Base-by-base conservation (phyloP, 2,888 invertebrate genomes). In the Plagiodera versicolora region DNA sequence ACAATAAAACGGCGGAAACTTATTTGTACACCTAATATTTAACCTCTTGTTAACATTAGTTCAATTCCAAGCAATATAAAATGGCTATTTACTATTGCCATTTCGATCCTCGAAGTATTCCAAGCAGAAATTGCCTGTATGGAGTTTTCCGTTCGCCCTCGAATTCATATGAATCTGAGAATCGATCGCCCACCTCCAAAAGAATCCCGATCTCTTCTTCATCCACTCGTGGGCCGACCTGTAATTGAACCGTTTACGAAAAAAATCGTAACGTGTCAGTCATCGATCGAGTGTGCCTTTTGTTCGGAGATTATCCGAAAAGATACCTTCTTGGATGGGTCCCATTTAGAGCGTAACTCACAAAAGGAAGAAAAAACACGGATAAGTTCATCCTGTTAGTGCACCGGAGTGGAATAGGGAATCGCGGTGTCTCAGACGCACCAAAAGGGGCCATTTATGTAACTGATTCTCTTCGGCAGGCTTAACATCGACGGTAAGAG, bases 351-450 rank as follows among this genome's bases (percentile, higher is more conserved):
- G 61, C 65, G 57, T 58, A 49, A 28, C 18, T 55, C 50, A 65
- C 65, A 65, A 65, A 57, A 50, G 45, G 54, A 39, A 39, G 51
- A 64, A 64, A 67, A 69, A 62, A 61, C 54, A 48, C 56, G 54
- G 57, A 67, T 64, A 64, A 67, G 65, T 60, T 74, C 72, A 75
- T 76, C 79, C 76, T 75, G 75, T 79, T 77, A 78, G 77, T 76
- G 69, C 76, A 75, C 70, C 70, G 73, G 72, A 70, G 74, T 72
- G 77, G 72, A 77, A 79, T 74, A 74, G 61, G 73, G 74, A 75
- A 73, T 56, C 68, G 68, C 71, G 71, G 71, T 65, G 71, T 71
- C 71, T 71, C 64, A 52, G 51, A 49, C 44, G 39, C 57, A 54
- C 62, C 65, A 61, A 63, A 58, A 61, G 49, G 58, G 51, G 52